phyloP scores from a whole-genome alignment of 2,797 vertebrate genomes.

The Fistularia tabacaria region DNA sequence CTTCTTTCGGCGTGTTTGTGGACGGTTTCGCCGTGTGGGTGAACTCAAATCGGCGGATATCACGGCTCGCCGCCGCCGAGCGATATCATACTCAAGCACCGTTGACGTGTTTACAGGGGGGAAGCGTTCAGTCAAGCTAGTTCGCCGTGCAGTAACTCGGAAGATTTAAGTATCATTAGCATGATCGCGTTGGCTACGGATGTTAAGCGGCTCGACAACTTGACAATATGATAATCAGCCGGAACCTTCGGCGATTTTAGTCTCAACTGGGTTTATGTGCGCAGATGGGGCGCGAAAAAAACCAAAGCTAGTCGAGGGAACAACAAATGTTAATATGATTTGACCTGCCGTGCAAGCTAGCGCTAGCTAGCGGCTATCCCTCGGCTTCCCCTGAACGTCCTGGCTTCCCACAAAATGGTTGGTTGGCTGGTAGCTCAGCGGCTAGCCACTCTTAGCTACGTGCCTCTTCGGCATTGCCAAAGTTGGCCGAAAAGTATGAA shows the following conservation, averaged over 20 bases:
- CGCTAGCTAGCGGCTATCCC: conserved; percentile 16
- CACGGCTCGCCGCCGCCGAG: too few relatives aligned
- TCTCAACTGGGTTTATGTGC: not conserved
- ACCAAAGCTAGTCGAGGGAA: not conserved
- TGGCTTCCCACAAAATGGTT: conserved; percentile 73
- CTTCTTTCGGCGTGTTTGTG: too few relatives aligned
- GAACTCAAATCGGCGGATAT: too few relatives aligned
- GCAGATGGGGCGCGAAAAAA: not conserved
- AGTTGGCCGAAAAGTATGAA: conserved; percentile 43
- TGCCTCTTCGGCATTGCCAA: conserved; percentile 29
- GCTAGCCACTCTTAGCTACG: conserved; percentile 49
- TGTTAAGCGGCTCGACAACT: conserved; percentile 27
- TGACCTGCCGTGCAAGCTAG: conserved; percentile 11
- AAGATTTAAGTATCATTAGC: too few relatives aligned
- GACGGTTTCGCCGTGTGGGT: too few relatives aligned
- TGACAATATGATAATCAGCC: conserved; percentile 29
- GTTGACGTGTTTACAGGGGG: too few relatives aligned
- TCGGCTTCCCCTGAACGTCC: conserved; percentile 37
- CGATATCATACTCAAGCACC: too few relatives aligned
- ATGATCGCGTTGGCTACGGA: not conserved
- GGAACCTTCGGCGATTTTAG: conserved; percentile 5
- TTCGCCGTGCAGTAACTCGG: too few relatives aligned
- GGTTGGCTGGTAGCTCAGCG: conserved; percentile 57
- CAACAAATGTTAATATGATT: not conserved
- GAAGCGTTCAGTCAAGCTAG: not conserved